Evolutionary conservation across 2,113 vertebrate species (phyloP).

Genomic region (Bungarus multicinctus): DNA sequence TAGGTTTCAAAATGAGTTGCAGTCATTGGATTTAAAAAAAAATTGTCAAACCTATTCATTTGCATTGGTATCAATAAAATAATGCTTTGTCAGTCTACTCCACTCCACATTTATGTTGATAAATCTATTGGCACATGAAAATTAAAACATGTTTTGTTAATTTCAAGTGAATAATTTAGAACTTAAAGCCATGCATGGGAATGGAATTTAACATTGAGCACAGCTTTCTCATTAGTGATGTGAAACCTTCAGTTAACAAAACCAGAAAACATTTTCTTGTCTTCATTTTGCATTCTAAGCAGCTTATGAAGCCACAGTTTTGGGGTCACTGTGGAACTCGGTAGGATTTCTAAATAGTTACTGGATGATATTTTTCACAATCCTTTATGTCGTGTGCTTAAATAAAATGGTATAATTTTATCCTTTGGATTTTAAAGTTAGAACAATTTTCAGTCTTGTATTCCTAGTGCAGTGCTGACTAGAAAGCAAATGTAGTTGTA

Average conservation of each 20-base stretch:
- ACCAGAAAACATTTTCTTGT: not conserved
- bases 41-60: conserved; percentile 19
- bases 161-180: conserved; percentile 20
- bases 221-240: conserved; percentile 50
- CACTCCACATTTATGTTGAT: not conserved
- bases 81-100: not conserved
- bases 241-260: conserved; percentile 52
- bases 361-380: not conserved
- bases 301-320: not conserved
- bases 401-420: conserved; percentile 49
- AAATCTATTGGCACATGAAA: not conserved
- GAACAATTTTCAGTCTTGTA: conserved; percentile 51
- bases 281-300: not conserved
- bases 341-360: not conserved
- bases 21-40: not conserved
- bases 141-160: conserved; percentile 31
- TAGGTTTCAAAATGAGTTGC: not conserved
- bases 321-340: not conserved
- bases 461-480: conserved; percentile 45
- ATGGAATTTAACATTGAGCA: conserved; percentile 46
- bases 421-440: conserved; percentile 55
- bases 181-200: conserved; percentile 25
- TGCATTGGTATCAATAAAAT: conserved; percentile 9
- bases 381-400: not conserved
- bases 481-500: conserved; percentile 55